Evolutionary conservation across 2,113 vertebrate genomes (phyloP), one percentile per base, ranked within the genome.

Genomic region (Setophaga petechia): DNA sequence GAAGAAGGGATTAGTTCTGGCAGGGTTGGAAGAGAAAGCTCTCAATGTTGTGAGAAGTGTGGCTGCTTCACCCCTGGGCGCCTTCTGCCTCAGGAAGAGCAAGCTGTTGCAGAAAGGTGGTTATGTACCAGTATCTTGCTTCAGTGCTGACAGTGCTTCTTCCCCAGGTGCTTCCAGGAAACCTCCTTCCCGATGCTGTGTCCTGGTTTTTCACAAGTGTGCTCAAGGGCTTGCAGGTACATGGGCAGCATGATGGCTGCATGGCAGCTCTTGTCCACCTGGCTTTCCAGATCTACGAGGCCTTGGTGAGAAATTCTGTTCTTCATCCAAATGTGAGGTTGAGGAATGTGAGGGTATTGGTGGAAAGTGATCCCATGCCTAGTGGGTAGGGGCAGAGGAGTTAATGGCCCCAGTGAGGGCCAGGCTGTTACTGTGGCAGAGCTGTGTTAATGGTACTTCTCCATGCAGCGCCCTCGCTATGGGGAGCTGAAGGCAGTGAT

Each of bases 191-290:
- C 0, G 99, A 99, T 61, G 99, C 99, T 0, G 99, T 99, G 67
- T 98, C 98, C 0, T 99, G 99, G 99, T 98, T 99, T 89, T 99
- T 98, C 90, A 98, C 98, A 95, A 99, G 99, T 0, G 99, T 99
- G 78, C 98, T 99, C 75, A 98, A 97, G 90, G 99, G 98, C 12
- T 98, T 99, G 83, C 99, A 99, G 97, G 97, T 98, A 37, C 99
- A 99, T 0, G 99, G 99, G 58, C 99, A 99, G 94, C 99, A 99
- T 1, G 98, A 99, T 5, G 98, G 98, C 83, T 99, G 99, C 97
- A 98, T 98, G 94, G 97, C 98, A 17, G 98, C 98, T 37, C 98
- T 99, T 44, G 98, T 98, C 87, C 98, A 99, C 87, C 97, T 99
- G 96, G 99, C 99, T n/a, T 98, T 99, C 98, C 98, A 99, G 95